These are phyloP conservation scores for Tribolium castaneum DNA, from an alignment of 1,140 invertebrate genomes.

Conservation along the genomic window DNA sequence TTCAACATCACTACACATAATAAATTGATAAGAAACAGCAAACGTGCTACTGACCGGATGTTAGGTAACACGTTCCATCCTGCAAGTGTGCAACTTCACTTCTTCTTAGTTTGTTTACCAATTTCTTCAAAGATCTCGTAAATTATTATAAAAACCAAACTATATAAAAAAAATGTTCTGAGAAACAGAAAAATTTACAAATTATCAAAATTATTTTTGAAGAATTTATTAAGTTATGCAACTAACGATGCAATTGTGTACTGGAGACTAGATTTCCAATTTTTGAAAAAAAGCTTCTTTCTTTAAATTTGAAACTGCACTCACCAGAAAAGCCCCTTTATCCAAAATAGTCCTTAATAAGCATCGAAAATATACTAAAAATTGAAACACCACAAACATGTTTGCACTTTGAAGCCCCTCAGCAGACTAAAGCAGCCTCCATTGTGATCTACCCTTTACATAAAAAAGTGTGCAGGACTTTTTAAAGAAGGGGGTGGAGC, in stretches of 20 bases:
- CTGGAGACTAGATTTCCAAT: background rate
- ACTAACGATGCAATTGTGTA: background rate
- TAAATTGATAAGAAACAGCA: background rate
- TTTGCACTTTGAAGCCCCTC: background rate
- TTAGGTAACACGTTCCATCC: background rate
- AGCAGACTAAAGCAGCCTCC: constrained; percentile 7
- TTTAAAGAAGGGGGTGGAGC: constrained; percentile 54
- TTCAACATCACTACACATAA: background rate
- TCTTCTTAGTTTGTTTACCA: background rate
- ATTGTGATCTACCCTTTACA: constrained; percentile 1
- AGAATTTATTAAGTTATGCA: background rate
- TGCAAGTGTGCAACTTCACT: background rate
- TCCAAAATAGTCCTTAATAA: no score
- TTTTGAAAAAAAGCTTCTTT: background rate
- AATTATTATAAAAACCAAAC: background rate
- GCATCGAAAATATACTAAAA: no score
- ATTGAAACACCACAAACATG: background rate
- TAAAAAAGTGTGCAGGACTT: constrained; percentile 11
- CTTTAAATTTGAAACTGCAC: no score
- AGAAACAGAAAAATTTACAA: no score
- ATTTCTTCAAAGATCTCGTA: background rate
- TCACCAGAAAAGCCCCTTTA: no score
- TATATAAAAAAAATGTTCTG: background rate
- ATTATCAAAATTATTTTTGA: no score
- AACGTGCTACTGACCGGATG: background rate